Evolutionary conservation across 2,113 vertebrate genomes (phyloP).

Genomic region (Xenus cinereus): DNA sequence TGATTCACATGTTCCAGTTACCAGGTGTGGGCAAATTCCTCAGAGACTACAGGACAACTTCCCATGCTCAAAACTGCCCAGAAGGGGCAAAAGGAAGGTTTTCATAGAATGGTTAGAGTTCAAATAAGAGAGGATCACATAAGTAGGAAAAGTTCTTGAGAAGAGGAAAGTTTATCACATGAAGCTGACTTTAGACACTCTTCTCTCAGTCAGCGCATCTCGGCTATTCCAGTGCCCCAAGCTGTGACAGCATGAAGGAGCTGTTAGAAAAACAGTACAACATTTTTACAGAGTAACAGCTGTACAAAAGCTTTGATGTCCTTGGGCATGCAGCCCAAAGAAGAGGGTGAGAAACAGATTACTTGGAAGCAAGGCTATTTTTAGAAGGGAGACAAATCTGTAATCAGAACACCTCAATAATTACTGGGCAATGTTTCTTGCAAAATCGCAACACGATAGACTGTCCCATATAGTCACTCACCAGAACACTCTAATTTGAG

Average conservation of each 20-base stretch:
- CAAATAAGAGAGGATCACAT: not conserved
- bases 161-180: not conserved
- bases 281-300: slow-evolving; percentile 14
- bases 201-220: not conserved
- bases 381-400: slow-evolving; percentile 39
- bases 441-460: slow-evolving; percentile 14
- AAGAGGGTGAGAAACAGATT: slow-evolving; percentile 44
- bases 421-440: slow-evolving; percentile 27
- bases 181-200: not conserved
- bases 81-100: not conserved
- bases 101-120: not conserved
- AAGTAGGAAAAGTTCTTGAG: not conserved
- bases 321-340: slow-evolving; percentile 3
- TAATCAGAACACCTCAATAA: slow-evolving; percentile 50
- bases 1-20: not conserved
- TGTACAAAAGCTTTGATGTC: not conserved
- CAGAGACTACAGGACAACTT: not conserved
- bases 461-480: not conserved
- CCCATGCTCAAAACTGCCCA: not conserved
- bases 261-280: not conserved
- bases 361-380: slow-evolving; percentile 62
- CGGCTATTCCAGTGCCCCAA: not conserved
- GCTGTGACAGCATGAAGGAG: not conserved
- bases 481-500: not conserved
- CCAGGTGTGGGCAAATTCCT: not conserved